phyloP scores from a whole-genome alignment of 2,797 vertebrate genomes.

The Mallotus villosus region DNA sequence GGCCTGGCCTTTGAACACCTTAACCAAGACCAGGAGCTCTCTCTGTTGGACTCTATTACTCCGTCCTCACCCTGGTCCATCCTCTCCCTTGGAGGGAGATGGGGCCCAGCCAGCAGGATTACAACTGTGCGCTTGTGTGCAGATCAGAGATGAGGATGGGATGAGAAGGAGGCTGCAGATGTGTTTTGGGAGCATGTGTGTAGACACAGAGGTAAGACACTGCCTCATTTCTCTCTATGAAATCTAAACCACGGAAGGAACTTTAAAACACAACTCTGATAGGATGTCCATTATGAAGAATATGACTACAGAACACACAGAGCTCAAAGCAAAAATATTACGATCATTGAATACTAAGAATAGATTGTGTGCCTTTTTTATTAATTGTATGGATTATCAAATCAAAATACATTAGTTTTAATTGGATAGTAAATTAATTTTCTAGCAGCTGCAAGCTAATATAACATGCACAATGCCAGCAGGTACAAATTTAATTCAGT shows the following conservation, averaged over 20 bases:
- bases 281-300: not conserved
- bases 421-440: not conserved
- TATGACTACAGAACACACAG: not conserved
- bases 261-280: not conserved
- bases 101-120: slow-evolving; percentile 51
- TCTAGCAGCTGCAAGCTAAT: slow-evolving; percentile 9
- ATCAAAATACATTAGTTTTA: not conserved
- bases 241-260: not conserved
- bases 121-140: slow-evolving; percentile 35
- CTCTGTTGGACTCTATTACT: slow-evolving; percentile 16
- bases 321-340: not conserved
- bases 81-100: slow-evolving; percentile 28
- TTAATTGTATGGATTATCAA: slow-evolving; percentile 9
- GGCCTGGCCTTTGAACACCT: slow-evolving; percentile 28
- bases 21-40: slow-evolving; percentile 3
- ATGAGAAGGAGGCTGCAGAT: no score
- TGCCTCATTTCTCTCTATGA: slow-evolving; percentile 21
- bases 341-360: not conserved
- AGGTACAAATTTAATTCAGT: not conserved
- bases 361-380: slow-evolving; percentile 62
- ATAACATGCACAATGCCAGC: slow-evolving; percentile 6
- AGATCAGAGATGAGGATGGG: no score
- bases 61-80: slow-evolving; percentile 33
- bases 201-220: slow-evolving; percentile 63
- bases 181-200: no score